These are phyloP conservation scores for Diplazon laetatorius DNA, from an alignment of 2,888 invertebrate genomes.

Conservation along the genomic window DNA sequence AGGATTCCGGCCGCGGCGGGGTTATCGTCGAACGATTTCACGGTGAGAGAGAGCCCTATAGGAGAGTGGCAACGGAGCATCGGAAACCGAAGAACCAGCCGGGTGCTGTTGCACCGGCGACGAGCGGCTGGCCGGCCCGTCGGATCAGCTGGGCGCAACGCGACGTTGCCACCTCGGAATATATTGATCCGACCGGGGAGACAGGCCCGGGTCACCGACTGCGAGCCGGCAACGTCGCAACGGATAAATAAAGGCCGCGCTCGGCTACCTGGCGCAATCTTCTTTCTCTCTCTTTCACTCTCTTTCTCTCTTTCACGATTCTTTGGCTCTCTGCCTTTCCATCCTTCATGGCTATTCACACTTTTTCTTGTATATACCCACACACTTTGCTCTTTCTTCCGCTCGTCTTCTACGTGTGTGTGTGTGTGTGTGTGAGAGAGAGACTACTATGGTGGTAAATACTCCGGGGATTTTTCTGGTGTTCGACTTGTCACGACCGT, in stretches of 20 bases:
- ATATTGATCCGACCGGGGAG: conserved; percentile 69
- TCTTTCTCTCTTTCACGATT: conserved; percentile 1
- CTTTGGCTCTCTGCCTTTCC: conserved; percentile 6
- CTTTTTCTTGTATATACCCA: conserved; percentile 16
- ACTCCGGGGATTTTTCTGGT: not conserved
- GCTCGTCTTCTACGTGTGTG: conserved; percentile 10
- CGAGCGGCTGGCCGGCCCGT: conserved; percentile 18
- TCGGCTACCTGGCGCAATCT: conserved; percentile 66
- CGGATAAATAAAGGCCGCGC: conserved; percentile 66
- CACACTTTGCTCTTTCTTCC: conserved; percentile 37
- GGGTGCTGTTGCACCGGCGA: conserved; percentile 4
- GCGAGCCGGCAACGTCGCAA: conserved; percentile 75
- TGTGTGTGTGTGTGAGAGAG: not conserved
- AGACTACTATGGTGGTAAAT: conserved; percentile 11
- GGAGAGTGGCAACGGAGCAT: not conserved
- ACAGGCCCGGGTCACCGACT: conserved; percentile 74
- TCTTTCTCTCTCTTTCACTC: conserved; percentile 63
- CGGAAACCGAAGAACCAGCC: not conserved
- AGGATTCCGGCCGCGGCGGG: no score
- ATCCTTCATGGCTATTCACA: conserved; percentile 15
- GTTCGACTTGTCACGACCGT: no score
- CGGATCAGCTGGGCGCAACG: conserved; percentile 75
- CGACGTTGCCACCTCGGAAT: conserved; percentile 72
- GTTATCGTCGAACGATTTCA: not conserved
- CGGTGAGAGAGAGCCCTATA: no score